Percentiles rank a stretch among this genome's conserved stretches.
phyloP scores from a whole-genome alignment of 2,797 vertebrate genomes.

The Silurus aristotelis region DNA sequence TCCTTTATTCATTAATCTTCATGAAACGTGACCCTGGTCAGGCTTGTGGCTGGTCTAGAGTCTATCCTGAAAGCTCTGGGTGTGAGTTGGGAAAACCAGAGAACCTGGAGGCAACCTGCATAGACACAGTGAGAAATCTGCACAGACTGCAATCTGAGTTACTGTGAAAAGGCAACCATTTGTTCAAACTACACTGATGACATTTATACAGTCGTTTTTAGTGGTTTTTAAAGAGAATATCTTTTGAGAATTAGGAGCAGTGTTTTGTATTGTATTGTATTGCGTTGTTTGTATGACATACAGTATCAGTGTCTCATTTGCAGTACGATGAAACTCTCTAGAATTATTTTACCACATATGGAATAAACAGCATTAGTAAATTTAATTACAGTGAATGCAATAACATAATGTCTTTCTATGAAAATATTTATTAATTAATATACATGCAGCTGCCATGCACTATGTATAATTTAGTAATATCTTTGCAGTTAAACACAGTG shows the following conservation, averaged over 20 bases:
- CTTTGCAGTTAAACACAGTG: background rate
- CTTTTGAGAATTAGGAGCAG: too few relatives aligned
- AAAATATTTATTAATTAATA: slow-evolving; percentile 6
- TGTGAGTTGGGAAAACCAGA: background rate
- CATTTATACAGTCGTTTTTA: background rate
- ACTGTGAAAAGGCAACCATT: too few relatives aligned
- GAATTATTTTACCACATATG: background rate
- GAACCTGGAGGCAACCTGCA: background rate
- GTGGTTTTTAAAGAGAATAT: too few relatives aligned
- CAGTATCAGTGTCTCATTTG: background rate
- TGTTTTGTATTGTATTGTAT: too few relatives aligned
- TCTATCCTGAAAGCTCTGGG: background rate
- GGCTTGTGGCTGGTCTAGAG: background rate
- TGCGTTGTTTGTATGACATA: background rate
- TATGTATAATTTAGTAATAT: background rate
- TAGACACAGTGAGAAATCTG: background rate
- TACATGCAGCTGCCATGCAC: background rate
- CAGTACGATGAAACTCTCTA: background rate
- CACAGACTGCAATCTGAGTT: background rate
- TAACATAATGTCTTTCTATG: background rate
- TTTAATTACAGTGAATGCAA: background rate
- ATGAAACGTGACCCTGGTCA: too few relatives aligned
- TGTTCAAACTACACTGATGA: background rate
- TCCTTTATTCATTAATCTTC: background rate
- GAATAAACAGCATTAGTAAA: background rate